Evolutionary conservation across 2,888 invertebrate genomes (phyloP).

Genomic region (Alviniconcha strummeri): DNA sequence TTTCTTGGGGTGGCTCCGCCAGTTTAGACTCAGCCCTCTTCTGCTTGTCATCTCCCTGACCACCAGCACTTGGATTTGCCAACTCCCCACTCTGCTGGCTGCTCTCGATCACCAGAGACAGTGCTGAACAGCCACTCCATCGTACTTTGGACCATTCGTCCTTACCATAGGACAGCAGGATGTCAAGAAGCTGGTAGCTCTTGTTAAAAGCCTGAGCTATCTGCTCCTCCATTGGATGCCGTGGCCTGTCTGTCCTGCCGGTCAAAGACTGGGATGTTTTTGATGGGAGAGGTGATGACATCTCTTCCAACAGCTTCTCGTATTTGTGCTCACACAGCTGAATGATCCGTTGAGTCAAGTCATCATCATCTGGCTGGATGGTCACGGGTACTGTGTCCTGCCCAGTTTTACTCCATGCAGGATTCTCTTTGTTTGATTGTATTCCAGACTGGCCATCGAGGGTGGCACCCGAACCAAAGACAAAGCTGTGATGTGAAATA

Average conservation of each 20-base stretch:
- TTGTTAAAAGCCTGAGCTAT: conserved; percentile 63
- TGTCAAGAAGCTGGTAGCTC: conserved; percentile 65
- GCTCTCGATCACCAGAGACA: conserved; percentile 60
- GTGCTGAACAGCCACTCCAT: conserved; percentile 71
- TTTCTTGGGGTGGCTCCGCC: conserved; percentile 49
- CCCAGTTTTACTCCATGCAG: neutral
- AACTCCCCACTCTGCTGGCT: conserved; percentile 31
- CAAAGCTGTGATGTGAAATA: conserved; percentile 29
- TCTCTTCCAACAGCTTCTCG: conserved; percentile 51
- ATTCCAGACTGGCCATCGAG: conserved; percentile 4
- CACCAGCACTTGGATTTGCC: neutral
- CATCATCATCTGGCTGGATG: conserved; percentile 29
- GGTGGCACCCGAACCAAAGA: conserved; percentile 19
- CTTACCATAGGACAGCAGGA: conserved; percentile 68
- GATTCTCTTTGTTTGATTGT: neutral
- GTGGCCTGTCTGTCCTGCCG: conserved; percentile 5
- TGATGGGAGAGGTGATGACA: neutral
- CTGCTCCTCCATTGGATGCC: conserved; percentile 55
- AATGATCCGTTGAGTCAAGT: conserved; percentile 59
- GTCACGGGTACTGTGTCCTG: neutral
- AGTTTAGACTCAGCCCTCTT: conserved; percentile 5
- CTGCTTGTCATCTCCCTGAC: neutral
- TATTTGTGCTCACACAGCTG: conserved; percentile 64
- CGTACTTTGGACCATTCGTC: conserved; percentile 69
- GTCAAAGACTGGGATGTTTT: conserved; percentile 1